A percentile compares a stretch with the other conserved stretches of the same genome.
Conservation (phyloP, 2,888 invertebrate genomes). For the Elegia similella region DNA sequence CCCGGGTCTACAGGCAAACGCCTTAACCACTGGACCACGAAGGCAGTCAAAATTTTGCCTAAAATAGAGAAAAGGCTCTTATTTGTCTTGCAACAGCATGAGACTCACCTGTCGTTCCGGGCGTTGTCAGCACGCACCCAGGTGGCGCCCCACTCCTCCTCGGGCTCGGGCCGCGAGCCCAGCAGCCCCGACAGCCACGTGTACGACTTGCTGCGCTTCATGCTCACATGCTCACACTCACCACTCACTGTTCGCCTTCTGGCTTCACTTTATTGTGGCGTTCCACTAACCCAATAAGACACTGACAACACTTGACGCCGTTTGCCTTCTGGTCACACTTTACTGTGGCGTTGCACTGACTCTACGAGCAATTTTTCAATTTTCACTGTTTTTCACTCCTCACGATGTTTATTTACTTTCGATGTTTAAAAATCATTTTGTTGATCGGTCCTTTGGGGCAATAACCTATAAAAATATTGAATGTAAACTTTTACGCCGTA, state of each 20-base stretch:
- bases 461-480: background rate
- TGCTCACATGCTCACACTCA: constrained; percentile 33
- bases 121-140: constrained; percentile 64
- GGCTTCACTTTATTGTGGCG: background rate
- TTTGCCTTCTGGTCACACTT: constrained; percentile 11
- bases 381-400: background rate
- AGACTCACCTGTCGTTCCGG: constrained; percentile 58
- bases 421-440: background rate
- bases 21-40: too few relatives aligned
- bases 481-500: too few relatives aligned
- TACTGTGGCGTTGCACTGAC: background rate
- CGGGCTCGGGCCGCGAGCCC: constrained; percentile 45
- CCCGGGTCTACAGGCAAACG: too few relatives aligned
- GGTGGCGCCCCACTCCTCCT: constrained; percentile 68
- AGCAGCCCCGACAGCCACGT: constrained; percentile 75
- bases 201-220: constrained; percentile 76
- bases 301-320: constrained; percentile 32
- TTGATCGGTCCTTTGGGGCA: background rate
- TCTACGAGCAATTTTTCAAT: background rate
- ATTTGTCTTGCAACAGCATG: background rate
- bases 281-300: background rate
- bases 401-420: background rate
- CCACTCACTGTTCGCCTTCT: constrained; percentile 32
- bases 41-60: too few relatives aligned
- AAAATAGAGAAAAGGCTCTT: background rate